These are phyloP conservation scores for Agelastica alni DNA, from an alignment of 2,888 invertebrate genomes.

Conservation along the genomic window DNA sequence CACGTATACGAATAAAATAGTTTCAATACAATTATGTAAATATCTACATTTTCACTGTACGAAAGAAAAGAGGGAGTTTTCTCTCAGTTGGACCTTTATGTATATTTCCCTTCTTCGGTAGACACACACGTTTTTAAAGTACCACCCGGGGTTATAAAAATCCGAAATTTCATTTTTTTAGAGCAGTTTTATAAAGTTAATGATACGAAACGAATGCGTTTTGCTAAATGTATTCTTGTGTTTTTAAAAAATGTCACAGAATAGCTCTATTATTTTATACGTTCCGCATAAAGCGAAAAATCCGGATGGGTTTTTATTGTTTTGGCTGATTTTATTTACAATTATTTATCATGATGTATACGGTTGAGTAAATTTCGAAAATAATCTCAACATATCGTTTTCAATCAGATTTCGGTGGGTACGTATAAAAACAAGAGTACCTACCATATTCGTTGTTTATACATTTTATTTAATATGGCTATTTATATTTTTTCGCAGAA, in stretches of 20 bases:
- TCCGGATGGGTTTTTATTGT: conserved; percentile 38
- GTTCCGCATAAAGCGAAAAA: conserved; percentile 43
- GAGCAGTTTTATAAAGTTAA: conserved; percentile 55
- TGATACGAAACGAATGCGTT: conserved; percentile 56
- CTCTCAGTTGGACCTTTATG: conserved; percentile 41
- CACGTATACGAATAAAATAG: too few species aligned
- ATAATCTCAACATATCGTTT: too few species aligned
- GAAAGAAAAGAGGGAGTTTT: conserved; percentile 25
- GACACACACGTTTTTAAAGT: conserved; percentile 48
- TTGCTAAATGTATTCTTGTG: conserved; percentile 56
- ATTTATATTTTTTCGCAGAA: too few species aligned
- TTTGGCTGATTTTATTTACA: conserved; percentile 33
- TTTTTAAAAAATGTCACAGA: conserved; percentile 53
- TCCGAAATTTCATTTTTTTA: conserved; percentile 52
- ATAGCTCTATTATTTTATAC: conserved; percentile 54
- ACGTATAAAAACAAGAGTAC: too few species aligned
- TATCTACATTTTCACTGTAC: conserved; percentile 19
- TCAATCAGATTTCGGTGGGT: too few species aligned
- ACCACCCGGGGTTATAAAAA: conserved; percentile 48
- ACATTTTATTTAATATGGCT: too few species aligned
- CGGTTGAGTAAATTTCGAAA: conserved; percentile 19
- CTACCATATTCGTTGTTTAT: too few species aligned
- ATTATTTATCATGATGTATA: conserved; percentile 30
- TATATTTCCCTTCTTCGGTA: conserved; percentile 40
- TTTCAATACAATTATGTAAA: too few species aligned